These are phyloP conservation scores for Bagarius yarrelli DNA, from an alignment of 2,113 vertebrate species.

Conservation along the genomic window DNA sequence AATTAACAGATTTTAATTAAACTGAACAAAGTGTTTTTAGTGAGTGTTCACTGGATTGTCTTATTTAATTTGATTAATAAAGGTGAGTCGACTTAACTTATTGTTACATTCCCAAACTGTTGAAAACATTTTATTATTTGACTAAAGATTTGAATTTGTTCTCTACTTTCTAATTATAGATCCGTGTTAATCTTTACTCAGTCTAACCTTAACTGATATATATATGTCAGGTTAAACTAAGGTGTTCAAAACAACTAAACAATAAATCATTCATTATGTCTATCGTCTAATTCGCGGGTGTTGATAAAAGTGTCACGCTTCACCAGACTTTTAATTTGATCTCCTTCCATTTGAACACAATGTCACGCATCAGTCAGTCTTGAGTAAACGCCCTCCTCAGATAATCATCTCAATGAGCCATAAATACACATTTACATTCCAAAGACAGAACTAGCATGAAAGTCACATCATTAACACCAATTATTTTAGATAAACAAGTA, in stretches of 20 bases:
- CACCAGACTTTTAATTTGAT: neutral
- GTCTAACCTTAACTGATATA: neutral
- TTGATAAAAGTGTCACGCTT: neutral
- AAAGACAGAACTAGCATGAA: conserved; percentile 33
- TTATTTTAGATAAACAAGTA: conserved; percentile 53
- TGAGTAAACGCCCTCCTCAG: conserved; percentile 17
- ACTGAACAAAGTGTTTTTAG: too few species aligned
- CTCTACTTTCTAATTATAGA: neutral
- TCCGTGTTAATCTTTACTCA: neutral
- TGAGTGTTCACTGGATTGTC: too few species aligned
- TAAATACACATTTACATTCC: conserved; percentile 46
- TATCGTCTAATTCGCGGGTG: neutral
- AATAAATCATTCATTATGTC: neutral
- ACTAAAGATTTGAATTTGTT: too few species aligned
- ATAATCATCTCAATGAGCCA: conserved; percentile 27
- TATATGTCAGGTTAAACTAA: neutral
- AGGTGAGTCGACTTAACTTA: too few species aligned
- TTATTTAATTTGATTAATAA: too few species aligned
- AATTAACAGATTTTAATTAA: too few species aligned
- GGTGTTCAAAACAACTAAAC: neutral
- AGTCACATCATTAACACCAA: conserved; percentile 51
- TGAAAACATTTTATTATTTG: too few species aligned
- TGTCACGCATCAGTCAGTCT: conserved; percentile 17
- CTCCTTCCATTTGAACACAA: neutral
- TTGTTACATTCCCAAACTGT: too few species aligned